Evolutionary conservation across 2,797 vertebrate genomes (phyloP), one percentile per base, ranked within the genome.

Genomic region (Botia almorhae): DNA sequence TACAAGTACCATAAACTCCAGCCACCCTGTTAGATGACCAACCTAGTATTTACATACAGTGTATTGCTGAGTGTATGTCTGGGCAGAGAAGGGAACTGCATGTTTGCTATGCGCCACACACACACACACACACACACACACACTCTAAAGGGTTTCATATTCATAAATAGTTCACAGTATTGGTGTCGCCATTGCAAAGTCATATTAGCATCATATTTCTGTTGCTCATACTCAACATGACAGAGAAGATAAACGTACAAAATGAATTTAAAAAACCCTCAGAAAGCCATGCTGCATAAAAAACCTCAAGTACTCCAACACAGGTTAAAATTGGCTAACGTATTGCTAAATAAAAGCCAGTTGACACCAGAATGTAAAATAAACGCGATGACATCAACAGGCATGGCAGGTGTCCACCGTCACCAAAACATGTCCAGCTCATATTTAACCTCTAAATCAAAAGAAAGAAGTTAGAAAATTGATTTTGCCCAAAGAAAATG

Each of bases 141-240:
- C 76, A 36, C 14, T 19, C 58, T 17, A 65, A 82, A 75, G 39
- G 29, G 29, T 75, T 61, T 71, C 33, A 60, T 76, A 19, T 78
- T 85, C 74, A 85, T 81, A 86, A 88, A 88, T 85, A 84, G 82
- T 87, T 88, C 88, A 89, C 87, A 88, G 88, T 88, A 84, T 79
- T 48, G 60, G 74, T 83, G 77, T 68, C 72, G 81, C 56, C 36
- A 19, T 21, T 61, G 39, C 67, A 68, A 80, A 80, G 23, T 74
- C 72, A 68, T 48, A 65, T 60, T 73, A 71, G 26, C 56, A 74
- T 74, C 76, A 77, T 51, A 69, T 74, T 74, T 81, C 55, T 50
- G 39, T 69, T 65, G 61, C 76, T 82, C 61, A 33, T 39, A 51
- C 56, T 56, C 46, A 7, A 83, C 83, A 80, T 81, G 72, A 81